A percentile compares a stretch with the other conserved stretches of the same genome.
Evolutionary conservation across 1,140 invertebrate genomes (phyloP).

Genomic region (Bombus confusus): DNA sequence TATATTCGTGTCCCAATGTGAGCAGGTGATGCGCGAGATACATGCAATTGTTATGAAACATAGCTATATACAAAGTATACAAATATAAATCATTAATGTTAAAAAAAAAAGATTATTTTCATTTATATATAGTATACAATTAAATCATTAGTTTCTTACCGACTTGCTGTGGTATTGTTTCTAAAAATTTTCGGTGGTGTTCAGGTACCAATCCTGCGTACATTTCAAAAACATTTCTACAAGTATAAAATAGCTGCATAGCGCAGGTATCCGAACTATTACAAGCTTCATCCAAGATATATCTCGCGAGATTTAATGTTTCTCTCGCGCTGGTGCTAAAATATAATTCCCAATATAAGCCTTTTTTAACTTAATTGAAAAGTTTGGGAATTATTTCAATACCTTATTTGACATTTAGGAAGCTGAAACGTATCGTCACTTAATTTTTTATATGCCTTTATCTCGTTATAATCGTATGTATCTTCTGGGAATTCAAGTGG

Average conservation of each 20-base stretch:
- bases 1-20: slow-evolving; percentile 85
- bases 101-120: background rate
- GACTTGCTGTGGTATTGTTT: slow-evolving; percentile 92
- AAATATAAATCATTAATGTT: background rate
- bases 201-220: slow-evolving; percentile 90
- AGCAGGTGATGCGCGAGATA: slow-evolving; percentile 91
- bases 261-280: slow-evolving; percentile 84
- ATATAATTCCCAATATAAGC: slow-evolving; percentile 1
- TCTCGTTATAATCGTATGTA: slow-evolving; percentile 56
- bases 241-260: slow-evolving; percentile 87
- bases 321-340: slow-evolving; percentile 83
- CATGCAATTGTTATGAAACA: slow-evolving; percentile 97
- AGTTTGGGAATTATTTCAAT: slow-evolving; percentile 40
- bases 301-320: slow-evolving; percentile 87
- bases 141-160: slow-evolving; percentile 83
- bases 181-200: slow-evolving; percentile 89
- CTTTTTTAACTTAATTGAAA: background rate
- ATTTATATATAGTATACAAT: background rate
- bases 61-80: slow-evolving; percentile 83
- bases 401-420: slow-evolving; percentile 87
- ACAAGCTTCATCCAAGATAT: slow-evolving; percentile 88
- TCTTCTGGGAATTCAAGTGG: slow-evolving; percentile 73
- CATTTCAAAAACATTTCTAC: slow-evolving; percentile 89
- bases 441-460: slow-evolving; percentile 66
- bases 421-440: slow-evolving; percentile 80